These are phyloP conservation scores for Zophobas morio DNA, from an alignment of 1,140 invertebrate genomes.

Conservation along the genomic window DNA sequence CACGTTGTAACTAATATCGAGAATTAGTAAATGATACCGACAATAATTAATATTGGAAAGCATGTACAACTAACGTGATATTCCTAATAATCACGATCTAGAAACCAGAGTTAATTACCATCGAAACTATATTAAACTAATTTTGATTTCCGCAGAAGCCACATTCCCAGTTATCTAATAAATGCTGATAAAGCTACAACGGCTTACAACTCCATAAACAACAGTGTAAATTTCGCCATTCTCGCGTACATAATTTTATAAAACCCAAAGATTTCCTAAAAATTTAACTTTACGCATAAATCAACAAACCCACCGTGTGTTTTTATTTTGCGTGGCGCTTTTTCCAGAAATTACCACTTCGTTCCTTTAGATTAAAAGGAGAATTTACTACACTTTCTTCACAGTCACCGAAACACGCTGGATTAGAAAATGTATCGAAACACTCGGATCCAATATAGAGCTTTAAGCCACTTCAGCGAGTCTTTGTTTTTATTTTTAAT, in stretches of 20 bases:
- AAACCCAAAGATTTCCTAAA: too few species aligned
- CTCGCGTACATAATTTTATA: neutral
- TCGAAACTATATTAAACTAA: slow-evolving; percentile 6
- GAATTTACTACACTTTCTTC: neutral
- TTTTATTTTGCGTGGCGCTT: neutral
- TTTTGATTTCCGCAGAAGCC: neutral
- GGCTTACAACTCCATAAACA: neutral
- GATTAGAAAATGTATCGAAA: too few species aligned
- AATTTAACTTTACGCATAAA: neutral
- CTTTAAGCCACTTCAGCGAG: too few species aligned
- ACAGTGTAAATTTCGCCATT: neutral
- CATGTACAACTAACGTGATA: too few species aligned
- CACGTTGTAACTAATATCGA: too few species aligned
- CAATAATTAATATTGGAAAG: too few species aligned
- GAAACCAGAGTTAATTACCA: slow-evolving; percentile 8
- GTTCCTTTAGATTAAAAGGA: neutral
- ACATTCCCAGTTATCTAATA: neutral
- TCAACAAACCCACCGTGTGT: neutral
- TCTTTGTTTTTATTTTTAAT: too few species aligned
- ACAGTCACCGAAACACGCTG: neutral
- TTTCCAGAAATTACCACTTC: neutral
- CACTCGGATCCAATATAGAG: too few species aligned
- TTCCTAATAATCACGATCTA: neutral
- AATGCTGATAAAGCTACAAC: neutral
- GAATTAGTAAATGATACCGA: too few species aligned